Evolutionary conservation across 1,140 invertebrate genomes (phyloP).

Genomic region (Drosophila varians): DNA sequence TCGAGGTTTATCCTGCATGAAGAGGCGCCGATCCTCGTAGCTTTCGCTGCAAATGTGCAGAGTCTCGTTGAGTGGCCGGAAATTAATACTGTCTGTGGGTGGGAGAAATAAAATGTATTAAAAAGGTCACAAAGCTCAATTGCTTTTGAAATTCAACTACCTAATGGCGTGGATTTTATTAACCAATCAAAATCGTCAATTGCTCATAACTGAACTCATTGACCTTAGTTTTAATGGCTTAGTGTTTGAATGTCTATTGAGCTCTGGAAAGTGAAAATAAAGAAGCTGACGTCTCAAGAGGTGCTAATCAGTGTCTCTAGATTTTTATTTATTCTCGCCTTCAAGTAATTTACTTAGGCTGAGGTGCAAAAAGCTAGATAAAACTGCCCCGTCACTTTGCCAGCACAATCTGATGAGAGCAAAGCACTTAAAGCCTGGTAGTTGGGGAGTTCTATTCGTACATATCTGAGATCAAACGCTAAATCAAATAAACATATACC

Average conservation of each 20-base stretch:
- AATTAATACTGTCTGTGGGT: slow-evolving; percentile 39
- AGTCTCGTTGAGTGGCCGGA: slow-evolving; percentile 60
- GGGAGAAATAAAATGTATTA: background rate
- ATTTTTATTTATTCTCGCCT: background rate
- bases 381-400: slow-evolving; percentile 19
- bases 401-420: background rate
- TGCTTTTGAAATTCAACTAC: background rate
- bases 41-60: slow-evolving; percentile 69
- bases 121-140: slow-evolving; percentile 11
- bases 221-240: slow-evolving; percentile 3
- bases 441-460: background rate
- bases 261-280: slow-evolving; percentile 2
- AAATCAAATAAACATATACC: slow-evolving; percentile 5
- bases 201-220: slow-evolving; percentile 11
- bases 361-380: background rate
- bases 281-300: background rate
- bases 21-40: slow-evolving; percentile 59
- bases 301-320: slow-evolving; percentile 20
- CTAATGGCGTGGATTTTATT: background rate
- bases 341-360: background rate
- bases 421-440: background rate
- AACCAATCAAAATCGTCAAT: slow-evolving; percentile 33
- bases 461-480: slow-evolving; percentile 8
- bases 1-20: slow-evolving; percentile 67
- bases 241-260: background rate